These are phyloP conservation scores for Phyllostomus hastatus DNA, from an alignment of 2,113 vertebrate species.

Conservation along the genomic window DNA sequence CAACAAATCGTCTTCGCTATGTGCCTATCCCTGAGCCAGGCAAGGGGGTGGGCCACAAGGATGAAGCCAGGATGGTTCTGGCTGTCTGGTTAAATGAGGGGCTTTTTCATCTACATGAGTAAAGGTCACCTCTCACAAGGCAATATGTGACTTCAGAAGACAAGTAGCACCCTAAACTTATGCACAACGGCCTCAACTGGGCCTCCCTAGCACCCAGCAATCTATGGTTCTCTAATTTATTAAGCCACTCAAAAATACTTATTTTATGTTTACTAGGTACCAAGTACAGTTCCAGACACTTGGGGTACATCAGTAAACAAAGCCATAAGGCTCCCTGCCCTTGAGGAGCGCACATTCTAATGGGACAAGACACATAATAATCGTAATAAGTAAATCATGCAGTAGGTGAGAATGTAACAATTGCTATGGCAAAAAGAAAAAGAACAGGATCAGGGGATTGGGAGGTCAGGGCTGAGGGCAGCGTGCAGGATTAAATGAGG, in stretches of 20 bases:
- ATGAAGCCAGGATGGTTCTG: not conserved
- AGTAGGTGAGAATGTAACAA: not conserved
- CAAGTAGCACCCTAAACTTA: not conserved
- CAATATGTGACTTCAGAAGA: not conserved
- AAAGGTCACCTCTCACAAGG: not conserved
- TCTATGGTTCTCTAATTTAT: not conserved
- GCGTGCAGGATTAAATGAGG: not conserved
- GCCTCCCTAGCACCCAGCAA: too few species aligned
- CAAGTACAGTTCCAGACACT: not conserved
- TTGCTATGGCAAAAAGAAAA: not conserved
- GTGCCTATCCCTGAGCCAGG: too few species aligned
- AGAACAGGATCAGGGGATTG: not conserved
- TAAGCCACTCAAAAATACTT: not conserved
- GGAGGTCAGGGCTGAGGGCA: not conserved
- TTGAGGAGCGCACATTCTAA: not conserved
- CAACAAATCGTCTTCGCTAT: not conserved
- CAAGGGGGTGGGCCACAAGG: not conserved
- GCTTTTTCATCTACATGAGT: not conserved
- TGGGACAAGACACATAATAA: not conserved
- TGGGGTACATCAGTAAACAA: not conserved
- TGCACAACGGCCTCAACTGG: rapidly evolving
- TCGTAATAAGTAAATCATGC: not conserved
- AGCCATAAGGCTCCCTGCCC: not conserved
- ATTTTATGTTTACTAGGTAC: not conserved
- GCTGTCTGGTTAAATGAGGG: not conserved